Conservation (phyloP, 2,797 vertebrate species). For the Lithobates pipiens region DNA sequence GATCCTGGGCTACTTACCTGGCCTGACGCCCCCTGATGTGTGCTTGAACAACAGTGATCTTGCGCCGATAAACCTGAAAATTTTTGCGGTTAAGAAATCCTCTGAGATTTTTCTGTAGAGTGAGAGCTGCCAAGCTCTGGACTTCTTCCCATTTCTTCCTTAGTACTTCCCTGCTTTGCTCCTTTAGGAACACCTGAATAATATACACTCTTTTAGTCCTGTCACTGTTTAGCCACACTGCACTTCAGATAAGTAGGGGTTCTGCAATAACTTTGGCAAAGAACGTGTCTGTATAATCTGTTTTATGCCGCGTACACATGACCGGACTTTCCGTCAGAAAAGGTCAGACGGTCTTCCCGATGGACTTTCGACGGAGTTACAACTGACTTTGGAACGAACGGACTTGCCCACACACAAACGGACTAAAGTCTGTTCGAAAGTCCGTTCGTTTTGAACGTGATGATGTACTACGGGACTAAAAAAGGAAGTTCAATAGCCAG, state of each 20-base stretch:
- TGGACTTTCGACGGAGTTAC: too few species aligned
- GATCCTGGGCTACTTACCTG: slow-evolving; percentile 76
- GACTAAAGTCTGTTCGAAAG: too few species aligned
- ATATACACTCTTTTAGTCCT: background rate
- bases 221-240: background rate
- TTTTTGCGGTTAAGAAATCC: slow-evolving; percentile 80
- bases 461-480: too few species aligned
- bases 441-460: too few species aligned
- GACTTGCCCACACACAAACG: too few species aligned
- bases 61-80: slow-evolving; percentile 84
- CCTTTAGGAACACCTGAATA: slow-evolving; percentile 87
- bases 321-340: too few species aligned
- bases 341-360: too few species aligned
- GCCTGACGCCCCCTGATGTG: slow-evolving; percentile 89
- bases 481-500: too few species aligned
- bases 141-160: slow-evolving; percentile 81
- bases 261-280: background rate
- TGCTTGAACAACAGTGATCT: slow-evolving; percentile 87
- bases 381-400: too few species aligned
- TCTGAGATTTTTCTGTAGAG: slow-evolving; percentile 85
- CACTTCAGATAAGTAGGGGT: background rate
- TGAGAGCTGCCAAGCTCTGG: slow-evolving; percentile 84
- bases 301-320: too few species aligned
- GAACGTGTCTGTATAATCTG: background rate
- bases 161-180: slow-evolving; percentile 80